Base-by-base conservation (phyloP, 2,888 invertebrate genomes). In the Lymantria monacha region DNA sequence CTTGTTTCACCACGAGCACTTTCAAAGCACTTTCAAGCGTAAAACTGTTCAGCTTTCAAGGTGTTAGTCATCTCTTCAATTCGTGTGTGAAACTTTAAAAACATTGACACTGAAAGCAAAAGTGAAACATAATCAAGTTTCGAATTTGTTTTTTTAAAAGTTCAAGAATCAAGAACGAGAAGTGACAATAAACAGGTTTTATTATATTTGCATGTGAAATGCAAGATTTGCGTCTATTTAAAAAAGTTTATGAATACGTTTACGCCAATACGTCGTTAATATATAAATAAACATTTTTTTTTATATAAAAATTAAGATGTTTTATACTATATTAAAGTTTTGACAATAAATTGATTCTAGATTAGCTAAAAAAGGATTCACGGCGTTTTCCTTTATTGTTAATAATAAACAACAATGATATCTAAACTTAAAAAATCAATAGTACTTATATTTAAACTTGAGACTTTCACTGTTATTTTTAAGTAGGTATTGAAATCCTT, bases 1-100 rank as follows among this genome's bases (percentile, higher is more conserved):
- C 70, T 76, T 58, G 57, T 49, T 65, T 69, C 69, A 69, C 85
- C 22, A 50, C 9, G 41, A 43, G 7, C 10, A 54, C 69, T 74
- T 74, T 73, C 68, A 30, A 51, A 44, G 44, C 38, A 51, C 51
- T 51, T 51, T 51, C 48, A 42, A 44, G 36, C 33, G 30, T 13
- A 12, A 13, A 41, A 10, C 7, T 38, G 38, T 38, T 38, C 12
- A 38, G 12, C 38, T 38, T 38, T 38, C 12, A 38, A 38, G 12
- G 38, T n/a, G 10, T 30, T 40, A 31, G 31, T 31, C 30, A 9
- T 22, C 11, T 8, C 9, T 43, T 43, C 38, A 11, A 38, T 13
- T 15, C 11, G 38, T 12, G 38, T 38, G 38, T 48, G 42, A 48
- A 66, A 50, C 55, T 48, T 51, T 42, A 48, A 49, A 22, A 54